Evolutionary conservation across 1,140 invertebrate species (phyloP), one percentile per base, ranked within the genome.

Genomic region (Tribolium madens): DNA sequence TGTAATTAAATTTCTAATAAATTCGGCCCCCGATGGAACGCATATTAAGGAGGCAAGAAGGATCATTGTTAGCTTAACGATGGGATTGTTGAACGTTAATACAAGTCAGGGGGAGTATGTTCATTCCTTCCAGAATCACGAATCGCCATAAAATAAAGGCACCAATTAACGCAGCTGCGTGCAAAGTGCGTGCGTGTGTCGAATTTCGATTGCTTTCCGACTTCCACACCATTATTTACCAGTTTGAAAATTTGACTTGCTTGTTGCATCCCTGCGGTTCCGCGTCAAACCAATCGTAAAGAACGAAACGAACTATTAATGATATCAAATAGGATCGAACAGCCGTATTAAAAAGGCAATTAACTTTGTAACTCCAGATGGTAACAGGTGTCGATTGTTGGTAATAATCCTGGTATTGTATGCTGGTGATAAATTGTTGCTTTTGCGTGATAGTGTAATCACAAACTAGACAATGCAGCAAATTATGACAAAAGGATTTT

Each of bases 101-200:
- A 79, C 74, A 70, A 77, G 71, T 77, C 73, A 33, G 42, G 69
- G 73, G 48, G 36, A 26, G 48, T 64, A 50, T 60, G 42, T 71
- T 71, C 74, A 77, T 76, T 77, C 73, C 76, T 78, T 78, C 74
- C 74, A 74, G 79, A 80, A 80, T 80, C 79, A 80, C 79, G 79
- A 78, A 75, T 77, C 52, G 73, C 72, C 70, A 78, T 80, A 78
- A 80, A 80, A 80, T 80, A 80, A 80, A 80, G 79, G 74, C 72
- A 64, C 64, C 79, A 80, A 80, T 80, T 80, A 80, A 80, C 79
- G 74, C 79, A 80, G 77, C 79, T 80, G 79, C 77, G 74, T 80
- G 74, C 79, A 78, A 78, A 78, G 75, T 76, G 18, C 53, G 71
- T 71, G 57, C 71, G 77, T 80, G 79, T 78, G 79, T 52, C 36